Conservation (phyloP, 2,113 vertebrate species). For the Tychaedon coryphoeus region DNA sequence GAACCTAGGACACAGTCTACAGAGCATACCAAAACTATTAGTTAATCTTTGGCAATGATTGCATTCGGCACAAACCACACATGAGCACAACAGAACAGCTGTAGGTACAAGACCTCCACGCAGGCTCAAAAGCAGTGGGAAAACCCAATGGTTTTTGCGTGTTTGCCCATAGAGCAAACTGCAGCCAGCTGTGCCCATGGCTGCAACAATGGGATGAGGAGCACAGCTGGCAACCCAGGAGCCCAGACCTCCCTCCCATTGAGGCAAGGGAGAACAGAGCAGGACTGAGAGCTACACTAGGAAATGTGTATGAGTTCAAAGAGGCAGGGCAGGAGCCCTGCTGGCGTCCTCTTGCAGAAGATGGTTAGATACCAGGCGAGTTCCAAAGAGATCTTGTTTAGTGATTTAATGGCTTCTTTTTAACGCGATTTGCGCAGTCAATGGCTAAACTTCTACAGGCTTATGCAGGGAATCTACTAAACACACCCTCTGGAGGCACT, state of each 20-base stretch:
- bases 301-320: rapidly evolving
- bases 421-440: not conserved
- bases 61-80: not conserved
- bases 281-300: rapidly evolving
- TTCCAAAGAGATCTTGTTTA: not conserved
- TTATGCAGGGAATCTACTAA: not conserved
- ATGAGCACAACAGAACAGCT: not conserved
- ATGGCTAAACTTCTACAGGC: not conserved
- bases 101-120: rapidly evolving
- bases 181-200: not conserved
- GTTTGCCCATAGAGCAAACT: not conserved
- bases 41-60: rapidly evolving
- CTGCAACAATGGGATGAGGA: not conserved
- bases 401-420: not conserved
- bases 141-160: rapidly evolving
- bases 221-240: not conserved
- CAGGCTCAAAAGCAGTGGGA: not conserved
- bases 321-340: not conserved
- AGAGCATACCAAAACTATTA: not conserved
- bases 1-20: not conserved
- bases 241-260: not conserved
- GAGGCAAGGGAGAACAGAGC: not conserved
- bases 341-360: not conserved
- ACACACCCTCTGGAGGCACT: not conserved
- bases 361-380: not conserved